Base-by-base conservation (phyloP, 2,888 invertebrate genomes). In the Mythimna ferrago region DNA sequence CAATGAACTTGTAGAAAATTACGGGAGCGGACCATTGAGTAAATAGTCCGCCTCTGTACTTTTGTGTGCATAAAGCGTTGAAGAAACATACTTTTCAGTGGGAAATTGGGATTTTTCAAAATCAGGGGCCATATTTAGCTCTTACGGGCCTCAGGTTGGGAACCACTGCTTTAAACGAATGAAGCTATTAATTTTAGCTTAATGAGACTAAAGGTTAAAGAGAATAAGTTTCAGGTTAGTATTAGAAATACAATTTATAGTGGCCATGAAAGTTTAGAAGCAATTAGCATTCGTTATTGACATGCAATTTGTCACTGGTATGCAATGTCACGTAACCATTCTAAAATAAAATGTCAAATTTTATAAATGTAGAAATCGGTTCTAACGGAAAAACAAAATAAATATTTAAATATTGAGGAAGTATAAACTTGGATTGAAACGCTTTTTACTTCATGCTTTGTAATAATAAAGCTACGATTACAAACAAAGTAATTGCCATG, bases 401-500 rank as follows among this genome's bases (percentile, higher is more conserved):
- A 56, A 51, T 11, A 35, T 21, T 66, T 78, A 53, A 56, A 2
- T 65, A 51, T 60, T 57, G 32, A 60, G 53, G 6, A 53, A 60
- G 11, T 53, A 26, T 53, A 51, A 32, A 21, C 9, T 38, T 76
- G 7, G 10, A 38, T 7, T 57, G 61, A 69, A 70, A n/a, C 32
- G 56, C 35, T 54, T 19, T 32, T 2, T 44, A 35, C 26, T 41
- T 53, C 19, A 44, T 60, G 35, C n/a, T 66, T 66, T 44, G n/a
- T 14, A 32, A 51, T 38, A 56, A 38, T 71, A 76, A 80, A 81
- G 73, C 65, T 68, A 54, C 10, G 35, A 74, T 79, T 76, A 74
- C 38, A 66, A 80, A 81, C 78, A 83, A 81, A 84, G 75, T 72
- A 71, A 83, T 71, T 56, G 63, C 62, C 66, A 60, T 41, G 73